Evolutionary conservation across 2,113 vertebrate species (phyloP).

Genomic region (Brachypteracias leptosomus): DNA sequence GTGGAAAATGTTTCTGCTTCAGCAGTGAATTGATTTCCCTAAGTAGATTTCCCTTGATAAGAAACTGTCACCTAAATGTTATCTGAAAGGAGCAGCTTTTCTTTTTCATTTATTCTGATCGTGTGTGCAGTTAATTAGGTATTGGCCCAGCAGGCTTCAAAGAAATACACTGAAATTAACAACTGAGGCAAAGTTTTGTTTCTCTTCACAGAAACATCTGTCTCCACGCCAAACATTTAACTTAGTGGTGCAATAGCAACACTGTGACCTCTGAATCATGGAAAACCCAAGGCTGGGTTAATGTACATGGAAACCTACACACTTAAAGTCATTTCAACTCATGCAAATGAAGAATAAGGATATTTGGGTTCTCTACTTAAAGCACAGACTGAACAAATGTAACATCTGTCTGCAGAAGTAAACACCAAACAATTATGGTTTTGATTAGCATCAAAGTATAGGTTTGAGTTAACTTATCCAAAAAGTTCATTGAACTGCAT

Average conservation of each 20-base stretch:
- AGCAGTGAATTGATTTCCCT: constrained; percentile 35
- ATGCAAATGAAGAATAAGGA: not conserved
- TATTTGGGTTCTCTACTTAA: not conserved
- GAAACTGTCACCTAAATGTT: constrained; percentile 17
- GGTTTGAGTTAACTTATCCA: not conserved
- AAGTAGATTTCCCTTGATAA: not conserved
- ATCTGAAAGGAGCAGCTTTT: constrained; percentile 14
- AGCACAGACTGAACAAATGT: not conserved
- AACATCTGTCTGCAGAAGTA: not conserved
- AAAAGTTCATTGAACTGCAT: not conserved
- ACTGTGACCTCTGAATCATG: not conserved
- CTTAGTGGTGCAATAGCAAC: not conserved
- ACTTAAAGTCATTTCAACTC: not conserved
- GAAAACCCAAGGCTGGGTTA: not conserved
- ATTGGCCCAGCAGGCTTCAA: not conserved
- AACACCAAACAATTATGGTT: not conserved
- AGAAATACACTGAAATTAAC: not conserved
- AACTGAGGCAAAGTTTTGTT: not conserved
- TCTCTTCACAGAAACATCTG: not conserved
- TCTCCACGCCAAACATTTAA: not conserved
- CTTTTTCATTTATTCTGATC: not conserved
- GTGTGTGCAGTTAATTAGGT: not conserved
- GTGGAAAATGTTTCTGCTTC: constrained; percentile 1
- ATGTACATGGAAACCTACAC: not conserved
- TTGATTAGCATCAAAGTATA: no score